phyloP scores from a whole-genome alignment of 2,113 vertebrate species.

The Tichodroma muraria region DNA sequence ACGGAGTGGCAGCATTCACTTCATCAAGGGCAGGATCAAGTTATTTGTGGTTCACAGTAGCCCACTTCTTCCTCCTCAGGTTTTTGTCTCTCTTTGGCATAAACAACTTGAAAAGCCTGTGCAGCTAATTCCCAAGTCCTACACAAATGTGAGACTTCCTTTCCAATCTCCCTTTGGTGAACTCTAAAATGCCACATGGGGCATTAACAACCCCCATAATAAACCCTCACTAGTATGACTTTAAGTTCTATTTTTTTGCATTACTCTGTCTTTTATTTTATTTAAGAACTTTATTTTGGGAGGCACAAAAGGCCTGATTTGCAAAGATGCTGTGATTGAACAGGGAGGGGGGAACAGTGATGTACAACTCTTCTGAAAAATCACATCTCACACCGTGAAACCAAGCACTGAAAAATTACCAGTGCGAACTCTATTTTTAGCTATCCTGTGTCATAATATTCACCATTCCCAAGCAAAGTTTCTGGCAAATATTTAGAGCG shows the following conservation, averaged over 20 bases:
- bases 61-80: not conserved
- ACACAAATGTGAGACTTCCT: not conserved
- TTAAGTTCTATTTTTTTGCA: not conserved
- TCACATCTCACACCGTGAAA: not conserved
- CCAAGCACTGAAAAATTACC: not conserved
- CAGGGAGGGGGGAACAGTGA: not conserved
- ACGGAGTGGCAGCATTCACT: not conserved
- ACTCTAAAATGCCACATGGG: not conserved
- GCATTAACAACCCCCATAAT: not conserved
- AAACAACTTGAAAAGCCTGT: not conserved
- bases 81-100: not conserved
- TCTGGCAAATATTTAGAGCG: not conserved
- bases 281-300: not conserved
- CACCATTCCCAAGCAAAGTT: not conserved
- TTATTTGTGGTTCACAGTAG: not conserved
- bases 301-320: constrained; percentile 4
- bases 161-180: not conserved
- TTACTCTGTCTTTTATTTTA: not conserved
- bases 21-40: not conserved
- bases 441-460: not conserved
- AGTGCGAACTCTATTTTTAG: not conserved
- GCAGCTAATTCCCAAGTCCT: not conserved
- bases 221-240: not conserved
- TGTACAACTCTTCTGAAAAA: not conserved
- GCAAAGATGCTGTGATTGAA: not conserved